Evolutionary conservation across 2,888 invertebrate species (phyloP), one percentile per base, ranked within the genome.

Genomic region (Lasioglossum marginatum): DNA sequence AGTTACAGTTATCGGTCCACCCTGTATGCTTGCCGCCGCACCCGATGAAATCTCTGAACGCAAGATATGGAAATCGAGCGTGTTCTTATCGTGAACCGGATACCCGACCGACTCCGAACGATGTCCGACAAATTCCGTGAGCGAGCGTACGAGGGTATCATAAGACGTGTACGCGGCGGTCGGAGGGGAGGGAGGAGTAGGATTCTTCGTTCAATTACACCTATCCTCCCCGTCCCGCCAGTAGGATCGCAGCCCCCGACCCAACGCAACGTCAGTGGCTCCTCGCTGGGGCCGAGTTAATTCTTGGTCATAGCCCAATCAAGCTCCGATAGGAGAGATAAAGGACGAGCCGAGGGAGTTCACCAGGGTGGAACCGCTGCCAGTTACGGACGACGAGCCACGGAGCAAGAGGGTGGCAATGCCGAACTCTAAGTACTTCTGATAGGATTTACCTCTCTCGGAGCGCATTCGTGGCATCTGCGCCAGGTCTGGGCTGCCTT

Each of bases 381-480:
- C 90, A 90, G 92, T 93, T 92, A 89, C 87, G 89, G 89, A 87
- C 90, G 90, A 88, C 88, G 87, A 87, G 77, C 83, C 86, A 87
- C 85, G 79, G 87, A 87, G 91, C 83, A 89, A 90, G 92, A 91
- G 91, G 87, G 88, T 89, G 91, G 90, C 89, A 90, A 90, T 82
- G 90, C 92, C 91, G 88, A 93, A 93, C 93, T 94, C 92, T 92
- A 93, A 94, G 93, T 94, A 93, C 92, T 93, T 92, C 91, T 93
- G 93, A 94, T 94, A 93, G 93, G 93, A 93, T 94, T 94, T 93
- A 93, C 91, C 91, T 90, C 90, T 86, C 87, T 82, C 81, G 70
- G 34, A 85, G 84, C 86, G 83, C 79, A 82, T 86, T 90, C 88
- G 87, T 87, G 90, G 89, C 90, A 87, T 90, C 90, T 90, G 90